Evolutionary conservation across 1,140 invertebrate genomes (phyloP).

Genomic region (Portunus trituberculatus): DNA sequence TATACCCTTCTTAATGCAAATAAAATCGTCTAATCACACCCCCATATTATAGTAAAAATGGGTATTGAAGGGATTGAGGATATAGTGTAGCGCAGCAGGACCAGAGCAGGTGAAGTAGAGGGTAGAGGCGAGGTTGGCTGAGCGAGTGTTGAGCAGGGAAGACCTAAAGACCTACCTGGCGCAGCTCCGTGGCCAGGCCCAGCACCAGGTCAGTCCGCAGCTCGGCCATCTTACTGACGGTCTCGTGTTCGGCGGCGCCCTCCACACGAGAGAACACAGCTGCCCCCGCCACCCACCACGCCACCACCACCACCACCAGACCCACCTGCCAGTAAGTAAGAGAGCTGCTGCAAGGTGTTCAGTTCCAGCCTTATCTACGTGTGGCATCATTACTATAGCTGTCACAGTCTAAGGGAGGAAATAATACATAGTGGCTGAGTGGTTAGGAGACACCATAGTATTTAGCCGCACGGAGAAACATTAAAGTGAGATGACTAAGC

Average conservation of each 20-base stretch:
- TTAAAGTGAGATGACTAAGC: too few relatives aligned
- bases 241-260: constrained; percentile 68
- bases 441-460: too few relatives aligned
- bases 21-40: too few relatives aligned
- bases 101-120: neutral
- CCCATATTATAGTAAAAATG: too few relatives aligned
- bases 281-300: constrained; percentile 75
- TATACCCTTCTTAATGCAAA: too few relatives aligned
- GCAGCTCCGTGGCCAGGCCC: constrained; percentile 77
- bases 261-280: constrained; percentile 77
- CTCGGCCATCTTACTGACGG: constrained; percentile 69
- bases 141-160: too few relatives aligned
- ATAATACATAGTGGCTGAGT: too few relatives aligned
- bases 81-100: neutral
- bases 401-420: too few relatives aligned
- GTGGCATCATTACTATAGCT: too few relatives aligned
- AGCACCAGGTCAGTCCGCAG: constrained; percentile 77
- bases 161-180: constrained; percentile 56
- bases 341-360: neutral
- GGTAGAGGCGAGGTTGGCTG: neutral
- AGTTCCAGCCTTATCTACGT: neutral
- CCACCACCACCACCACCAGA: constrained; percentile 66
- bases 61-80: too few relatives aligned
- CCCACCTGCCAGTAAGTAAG: constrained; percentile 59
- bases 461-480: too few relatives aligned